phyloP scores from a whole-genome alignment of 2,113 vertebrate genomes.

The Cyanoramphus novaezelandiae region DNA sequence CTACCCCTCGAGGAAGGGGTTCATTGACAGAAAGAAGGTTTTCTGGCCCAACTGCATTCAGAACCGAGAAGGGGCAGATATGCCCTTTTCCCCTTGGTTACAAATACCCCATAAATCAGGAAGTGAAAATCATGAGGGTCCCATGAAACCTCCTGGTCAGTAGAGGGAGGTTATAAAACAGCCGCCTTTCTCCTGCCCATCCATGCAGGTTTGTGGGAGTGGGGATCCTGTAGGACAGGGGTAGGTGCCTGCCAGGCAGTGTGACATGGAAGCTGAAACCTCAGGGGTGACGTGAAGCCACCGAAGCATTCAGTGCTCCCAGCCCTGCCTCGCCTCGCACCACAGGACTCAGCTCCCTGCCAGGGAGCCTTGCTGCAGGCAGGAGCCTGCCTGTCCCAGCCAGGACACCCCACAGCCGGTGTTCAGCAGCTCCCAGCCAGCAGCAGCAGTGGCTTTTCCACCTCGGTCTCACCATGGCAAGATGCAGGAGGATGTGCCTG shows the following conservation, averaged over 20 bases:
- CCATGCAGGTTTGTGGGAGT: rapidly evolving
- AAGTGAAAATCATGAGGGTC: not conserved
- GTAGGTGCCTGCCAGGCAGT: not conserved
- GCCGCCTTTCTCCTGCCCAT: not conserved
- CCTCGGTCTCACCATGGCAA: not conserved
- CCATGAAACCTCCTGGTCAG: not conserved
- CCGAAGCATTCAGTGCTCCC: rapidly evolving
- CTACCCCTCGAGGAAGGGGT: rapidly evolving
- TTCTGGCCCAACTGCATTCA: not conserved
- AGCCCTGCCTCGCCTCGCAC: rapidly evolving
- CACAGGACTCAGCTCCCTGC: not conserved
- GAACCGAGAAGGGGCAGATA: not conserved
- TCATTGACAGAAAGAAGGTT: not conserved
- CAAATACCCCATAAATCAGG: rapidly evolving
- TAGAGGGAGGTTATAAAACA: not conserved
- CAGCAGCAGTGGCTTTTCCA: not conserved
- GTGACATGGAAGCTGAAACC: rapidly evolving
- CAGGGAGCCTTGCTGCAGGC: not conserved
- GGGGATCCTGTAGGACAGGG: not conserved
- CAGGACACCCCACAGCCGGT: rapidly evolving
- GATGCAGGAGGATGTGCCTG: not conserved
- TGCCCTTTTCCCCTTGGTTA: not conserved
- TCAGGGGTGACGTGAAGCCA: not conserved
- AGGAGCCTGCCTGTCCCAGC: not conserved
- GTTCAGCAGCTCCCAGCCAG: not conserved